Conservation (phyloP, 2,797 vertebrate genomes). For the Petrocephalus schoutedeni region DNA sequence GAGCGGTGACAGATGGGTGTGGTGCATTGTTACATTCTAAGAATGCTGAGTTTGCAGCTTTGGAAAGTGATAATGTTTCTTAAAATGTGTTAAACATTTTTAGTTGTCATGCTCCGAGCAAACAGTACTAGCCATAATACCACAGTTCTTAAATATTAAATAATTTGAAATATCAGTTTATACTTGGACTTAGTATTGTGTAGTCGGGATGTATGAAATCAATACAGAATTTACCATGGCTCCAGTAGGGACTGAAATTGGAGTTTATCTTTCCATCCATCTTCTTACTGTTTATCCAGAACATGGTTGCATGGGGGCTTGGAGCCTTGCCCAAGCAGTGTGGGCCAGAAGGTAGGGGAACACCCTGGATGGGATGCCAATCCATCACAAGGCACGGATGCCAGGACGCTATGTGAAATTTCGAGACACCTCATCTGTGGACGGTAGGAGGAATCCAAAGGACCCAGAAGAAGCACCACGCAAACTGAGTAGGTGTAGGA, state of each 20-base stretch:
- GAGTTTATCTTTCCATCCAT: neutral
- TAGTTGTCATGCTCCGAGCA: neutral
- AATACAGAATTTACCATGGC: neutral
- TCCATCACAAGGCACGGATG: neutral
- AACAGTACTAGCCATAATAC: neutral
- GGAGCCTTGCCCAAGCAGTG: neutral
- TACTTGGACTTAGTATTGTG: neutral
- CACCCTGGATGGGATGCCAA: neutral
- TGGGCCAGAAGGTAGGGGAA: neutral
- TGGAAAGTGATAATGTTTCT: neutral
- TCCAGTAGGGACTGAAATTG: neutral
- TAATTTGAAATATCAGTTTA: neutral
- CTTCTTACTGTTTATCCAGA: neutral
- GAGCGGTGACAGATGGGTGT: neutral
- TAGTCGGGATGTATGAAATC: neutral
- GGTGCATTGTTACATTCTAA: neutral
- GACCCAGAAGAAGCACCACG: neutral
- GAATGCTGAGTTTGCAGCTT: neutral
- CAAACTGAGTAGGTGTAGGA: neutral
- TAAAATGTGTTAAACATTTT: neutral
- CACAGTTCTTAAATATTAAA: neutral
- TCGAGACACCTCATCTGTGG: neutral
- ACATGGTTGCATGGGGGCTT: slow-evolving; percentile 1
- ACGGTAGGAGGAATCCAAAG: neutral
- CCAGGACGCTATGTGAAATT: neutral